Evolutionary conservation across 2,113 vertebrate species (phyloP), one percentile per base, ranked within the genome.

Genomic region (Xenopus laevis): DNA sequence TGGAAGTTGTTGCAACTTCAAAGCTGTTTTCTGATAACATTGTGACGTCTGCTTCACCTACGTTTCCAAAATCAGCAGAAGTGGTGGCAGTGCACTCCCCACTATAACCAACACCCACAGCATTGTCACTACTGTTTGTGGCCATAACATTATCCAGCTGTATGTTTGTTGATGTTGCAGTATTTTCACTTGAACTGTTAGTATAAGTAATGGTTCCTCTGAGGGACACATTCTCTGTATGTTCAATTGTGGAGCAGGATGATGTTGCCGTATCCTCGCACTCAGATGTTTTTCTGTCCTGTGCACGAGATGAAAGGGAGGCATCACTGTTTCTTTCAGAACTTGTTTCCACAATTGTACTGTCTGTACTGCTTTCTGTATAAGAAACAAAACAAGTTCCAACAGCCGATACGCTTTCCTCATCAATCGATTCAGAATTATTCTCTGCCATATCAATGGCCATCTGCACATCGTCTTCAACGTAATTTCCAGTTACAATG

Each of bases 341-440:
- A 72, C 84, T 91, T 20, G 86, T 89, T 71, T 79, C 88, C 3
- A 89, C 86, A 45, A 86, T 74, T 66, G 13, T 86, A 71, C 10
- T 82, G 66, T 80, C 85, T 13, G 57, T 81, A 80, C 79, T 85
- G 71, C 82, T 77, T 80, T 84, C 80, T 8, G 8, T 4, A n/a
- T 1, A 64, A 44, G 13, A 0, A 4, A 78, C 13, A n/a, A 23
- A 23, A 13, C 3, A n/a, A 44, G 64, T 61, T 46, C 63, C 33
- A 40, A 6, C 17, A 55, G 15, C 16, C 21, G 62, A 44, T 50
- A 50, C 47, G 13, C 47, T 50, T 4, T 50, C 33, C 33, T 40
- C 33, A 40, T 1, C 33, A 40, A 16, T 23, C 4, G 13, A 27
- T 46, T 17, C 18, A 13, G 30, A 15, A n/a, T 45, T 65, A 23